Conservation (phyloP, 2,797 vertebrate species). For the Tragopan temminckii region DNA sequence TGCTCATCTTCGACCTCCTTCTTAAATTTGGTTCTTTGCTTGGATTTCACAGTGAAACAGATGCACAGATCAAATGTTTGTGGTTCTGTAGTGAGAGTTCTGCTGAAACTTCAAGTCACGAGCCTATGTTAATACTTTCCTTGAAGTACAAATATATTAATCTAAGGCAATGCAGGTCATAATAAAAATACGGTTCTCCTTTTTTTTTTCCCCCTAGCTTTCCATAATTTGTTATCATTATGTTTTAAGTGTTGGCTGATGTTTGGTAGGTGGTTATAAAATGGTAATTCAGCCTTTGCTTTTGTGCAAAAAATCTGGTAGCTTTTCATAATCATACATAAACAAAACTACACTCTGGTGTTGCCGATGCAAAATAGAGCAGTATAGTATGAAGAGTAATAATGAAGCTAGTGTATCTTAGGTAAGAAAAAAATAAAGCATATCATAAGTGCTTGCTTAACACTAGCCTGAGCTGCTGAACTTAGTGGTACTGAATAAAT, state of each 20-base stretch:
- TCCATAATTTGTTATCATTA: not conserved
- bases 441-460: not conserved
- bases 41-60: not conserved
- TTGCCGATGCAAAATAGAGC: not conserved
- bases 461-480: not conserved
- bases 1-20: rapidly evolving
- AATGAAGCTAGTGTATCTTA: rapidly evolving
- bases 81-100: not conserved
- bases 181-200: not conserved
- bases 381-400: rapidly evolving
- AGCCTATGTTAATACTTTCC: not conserved
- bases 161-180: not conserved
- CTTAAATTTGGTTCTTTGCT: not conserved
- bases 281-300: not conserved
- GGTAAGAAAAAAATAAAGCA: too few species aligned
- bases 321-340: not conserved
- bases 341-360: rapidly evolving
- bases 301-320: not conserved
- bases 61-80: not conserved
- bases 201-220: not conserved
- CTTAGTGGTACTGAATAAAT: not conserved
- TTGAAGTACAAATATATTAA: not conserved
- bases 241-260: not conserved
- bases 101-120: not conserved
- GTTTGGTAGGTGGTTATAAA: not conserved